Base-by-base conservation (phyloP, 2,797 vertebrate genomes). In the Acrossocheilus fasciatus region DNA sequence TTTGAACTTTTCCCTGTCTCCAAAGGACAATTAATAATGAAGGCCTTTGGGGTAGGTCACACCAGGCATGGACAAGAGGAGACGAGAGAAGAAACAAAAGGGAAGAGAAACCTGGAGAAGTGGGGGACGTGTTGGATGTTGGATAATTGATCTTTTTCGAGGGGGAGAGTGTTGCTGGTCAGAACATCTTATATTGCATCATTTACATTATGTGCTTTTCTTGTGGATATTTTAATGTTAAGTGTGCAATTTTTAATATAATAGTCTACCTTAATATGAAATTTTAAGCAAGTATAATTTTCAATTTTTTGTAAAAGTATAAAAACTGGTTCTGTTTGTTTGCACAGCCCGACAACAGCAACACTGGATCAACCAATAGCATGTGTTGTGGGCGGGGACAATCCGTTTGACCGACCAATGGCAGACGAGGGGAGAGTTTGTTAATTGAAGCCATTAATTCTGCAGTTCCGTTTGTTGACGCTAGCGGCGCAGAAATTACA, bases 31-130 rank as follows among this genome's bases (percentile, higher is more conserved):
- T 97, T 96, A 96, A 96, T 97, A 96, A 96, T 93, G 93, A 96
- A 96, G 95, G 95, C 95, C 96, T 96, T 95, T 94, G 94, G 95
- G 95, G 94, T 95, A 96, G 94, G 95, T 95, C 93, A 94, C 93
- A 95, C 94, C 93, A 94, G 92, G 93, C 94, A 76, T 66, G 54
- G 83, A 90, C 86, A 84, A 87, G 87, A 90, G 82, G 52, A 69
- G 52, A 59, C 54, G 89, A 87, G 88, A 89, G 90, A 90, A 92
- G 88, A 91, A 89, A 90, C 87, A 91, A 91, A 92, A 95, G 94
- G 81, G 73, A 80, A 82, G 81, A 85, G 80, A 85, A 83, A 88
- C 85, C 85, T 87, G 70, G 78, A 72, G 78, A 84, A 66, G 41
- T 52, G 82, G 84, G 81, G 70, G 68, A 81, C 2, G 77, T 92